These are phyloP conservation scores for Ectemnius continuus DNA, from an alignment of 2,888 invertebrate species.

Conservation along the genomic window DNA sequence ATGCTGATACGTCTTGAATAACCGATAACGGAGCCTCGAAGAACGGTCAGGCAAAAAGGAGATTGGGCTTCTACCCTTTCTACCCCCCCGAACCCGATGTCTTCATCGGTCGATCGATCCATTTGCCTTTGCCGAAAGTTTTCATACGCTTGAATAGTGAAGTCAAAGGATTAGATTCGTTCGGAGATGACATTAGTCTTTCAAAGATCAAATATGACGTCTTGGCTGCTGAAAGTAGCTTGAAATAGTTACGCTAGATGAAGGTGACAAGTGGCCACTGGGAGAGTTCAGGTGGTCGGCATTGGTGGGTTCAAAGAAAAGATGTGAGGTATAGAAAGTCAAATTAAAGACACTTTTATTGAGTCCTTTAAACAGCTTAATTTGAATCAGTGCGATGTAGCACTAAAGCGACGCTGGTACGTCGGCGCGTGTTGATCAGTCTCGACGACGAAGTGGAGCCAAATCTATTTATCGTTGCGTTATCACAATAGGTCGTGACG, in stretches of 20 bases:
- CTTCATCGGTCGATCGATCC: slow-evolving; percentile 37
- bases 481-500: slow-evolving; percentile 55
- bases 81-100: neutral
- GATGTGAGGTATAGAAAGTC: slow-evolving; percentile 8
- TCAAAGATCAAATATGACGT: too few species aligned
- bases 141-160: too few species aligned
- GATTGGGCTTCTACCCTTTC: neutral
- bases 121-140: slow-evolving; percentile 29
- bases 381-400: slow-evolving; percentile 46
- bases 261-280: too few species aligned
- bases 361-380: slow-evolving; percentile 51
- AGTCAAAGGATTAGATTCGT: too few species aligned
- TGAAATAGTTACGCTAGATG: too few species aligned
- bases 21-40: slow-evolving; percentile 3
- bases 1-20: slow-evolving; percentile 12
- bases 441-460: slow-evolving; percentile 55
- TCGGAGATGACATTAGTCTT: too few species aligned
- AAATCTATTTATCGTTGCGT: slow-evolving; percentile 52
- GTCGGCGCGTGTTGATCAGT: slow-evolving; percentile 53
- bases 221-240: too few species aligned
- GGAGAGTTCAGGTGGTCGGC: too few species aligned
- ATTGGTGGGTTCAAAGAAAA: slow-evolving; percentile 15
- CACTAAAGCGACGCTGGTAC: slow-evolving; percentile 50
- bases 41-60: slow-evolving; percentile 21
- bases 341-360: slow-evolving; percentile 61